These are phyloP conservation scores for Gila orcuttii DNA, from an alignment of 2,113 vertebrate species.

Conservation along the genomic window DNA sequence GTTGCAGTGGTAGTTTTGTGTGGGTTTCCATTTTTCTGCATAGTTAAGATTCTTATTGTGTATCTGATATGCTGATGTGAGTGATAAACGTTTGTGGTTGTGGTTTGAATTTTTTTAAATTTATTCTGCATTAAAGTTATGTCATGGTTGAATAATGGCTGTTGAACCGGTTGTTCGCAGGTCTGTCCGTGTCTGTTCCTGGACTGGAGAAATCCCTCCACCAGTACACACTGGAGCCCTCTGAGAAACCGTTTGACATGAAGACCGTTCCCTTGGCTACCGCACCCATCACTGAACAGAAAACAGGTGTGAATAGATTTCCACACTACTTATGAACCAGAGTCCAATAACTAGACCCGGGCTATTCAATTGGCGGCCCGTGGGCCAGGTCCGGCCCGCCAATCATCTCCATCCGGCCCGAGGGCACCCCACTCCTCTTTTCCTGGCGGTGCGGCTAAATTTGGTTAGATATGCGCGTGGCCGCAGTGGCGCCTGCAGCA, in stretches of 20 bases:
- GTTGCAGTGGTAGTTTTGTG: neutral
- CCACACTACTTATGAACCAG: neutral
- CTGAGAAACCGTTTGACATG: constrained; percentile 95
- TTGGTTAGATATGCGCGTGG: no score
- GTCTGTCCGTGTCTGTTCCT: constrained; percentile 89
- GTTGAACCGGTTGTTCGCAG: constrained; percentile 65
- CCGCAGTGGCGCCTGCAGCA: no score
- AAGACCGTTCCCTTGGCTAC: constrained; percentile 89
- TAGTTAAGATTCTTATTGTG: neutral
- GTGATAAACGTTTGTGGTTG: neutral
- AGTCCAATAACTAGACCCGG: neutral
- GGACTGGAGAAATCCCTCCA: constrained; percentile 96
- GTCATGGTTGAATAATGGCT: neutral
- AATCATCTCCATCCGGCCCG: no score
- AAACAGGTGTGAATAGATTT: constrained; percentile 79
- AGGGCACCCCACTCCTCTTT: no score
- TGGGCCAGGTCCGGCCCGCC: no score
- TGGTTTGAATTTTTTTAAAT: no score
- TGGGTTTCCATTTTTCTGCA: neutral
- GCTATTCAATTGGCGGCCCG: no score
- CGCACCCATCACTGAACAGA: constrained; percentile 87
- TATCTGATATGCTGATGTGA: neutral
- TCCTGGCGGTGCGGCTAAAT: no score
- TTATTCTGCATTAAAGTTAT: no score
- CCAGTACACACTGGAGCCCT: constrained; percentile 93